Evolutionary conservation across 2,888 invertebrate species (phyloP).

Genomic region (Drosophila ezoana): DNA sequence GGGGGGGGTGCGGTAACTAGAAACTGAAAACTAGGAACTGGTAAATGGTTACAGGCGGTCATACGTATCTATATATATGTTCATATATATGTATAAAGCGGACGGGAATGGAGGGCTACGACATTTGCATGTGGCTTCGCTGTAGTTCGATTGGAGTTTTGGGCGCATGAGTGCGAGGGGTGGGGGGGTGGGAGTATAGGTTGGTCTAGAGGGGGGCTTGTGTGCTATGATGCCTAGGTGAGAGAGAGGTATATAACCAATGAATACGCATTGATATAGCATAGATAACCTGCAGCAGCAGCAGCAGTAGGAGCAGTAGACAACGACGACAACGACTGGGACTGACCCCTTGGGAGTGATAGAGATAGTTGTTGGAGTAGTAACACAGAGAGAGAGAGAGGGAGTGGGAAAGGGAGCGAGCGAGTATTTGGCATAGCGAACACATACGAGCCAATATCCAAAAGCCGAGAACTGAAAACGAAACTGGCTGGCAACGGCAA

Average conservation of each 20-base stretch:
- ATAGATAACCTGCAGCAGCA: constrained; percentile 52
- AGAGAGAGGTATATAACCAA: constrained; percentile 56
- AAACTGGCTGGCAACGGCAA: constrained; percentile 36
- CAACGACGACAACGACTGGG: constrained; percentile 9
- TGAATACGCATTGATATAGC: constrained; percentile 77
- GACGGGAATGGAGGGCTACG: constrained; percentile 5
- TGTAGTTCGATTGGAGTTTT: constrained; percentile 38
- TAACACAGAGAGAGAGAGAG: neutral
- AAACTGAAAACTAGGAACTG: constrained; percentile 24
- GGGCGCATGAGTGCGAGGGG: neutral
- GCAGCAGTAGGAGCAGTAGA: constrained; percentile 6
- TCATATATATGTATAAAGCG: neutral
- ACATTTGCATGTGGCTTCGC: constrained; percentile 52
- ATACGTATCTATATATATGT: neutral
- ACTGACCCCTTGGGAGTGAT: constrained; percentile 52
- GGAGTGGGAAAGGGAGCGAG: neutral
- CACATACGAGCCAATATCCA: constrained; percentile 49
- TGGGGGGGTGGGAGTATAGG: too few relatives aligned
- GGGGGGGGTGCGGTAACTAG: neutral
- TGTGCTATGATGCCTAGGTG: constrained; percentile 27
- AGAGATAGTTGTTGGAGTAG: constrained; percentile 33
- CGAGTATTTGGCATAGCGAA: constrained; percentile 12
- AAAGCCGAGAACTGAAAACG: constrained; percentile 33
- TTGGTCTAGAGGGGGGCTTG: neutral
- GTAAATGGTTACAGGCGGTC: constrained; percentile 21